These are phyloP conservation scores for Hiodon tergisus DNA, from an alignment of 2,113 vertebrate species.

Conservation along the genomic window DNA sequence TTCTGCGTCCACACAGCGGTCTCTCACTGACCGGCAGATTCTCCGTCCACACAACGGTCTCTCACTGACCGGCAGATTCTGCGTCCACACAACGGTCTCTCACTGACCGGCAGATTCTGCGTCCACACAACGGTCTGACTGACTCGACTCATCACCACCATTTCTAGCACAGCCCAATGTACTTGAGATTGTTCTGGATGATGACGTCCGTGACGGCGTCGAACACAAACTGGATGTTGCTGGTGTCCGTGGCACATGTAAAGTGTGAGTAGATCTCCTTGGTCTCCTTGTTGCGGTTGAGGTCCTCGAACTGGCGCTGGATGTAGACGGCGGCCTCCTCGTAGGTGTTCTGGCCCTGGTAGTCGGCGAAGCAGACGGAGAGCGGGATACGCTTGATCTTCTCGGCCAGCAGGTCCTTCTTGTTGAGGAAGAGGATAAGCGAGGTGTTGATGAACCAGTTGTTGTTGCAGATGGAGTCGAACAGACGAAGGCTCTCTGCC, in stretches of 20 bases:
- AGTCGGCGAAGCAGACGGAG: constrained; percentile 93
- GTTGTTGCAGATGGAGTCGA: constrained; percentile 99
- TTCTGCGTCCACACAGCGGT: no score
- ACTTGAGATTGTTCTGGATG: constrained; percentile 99
- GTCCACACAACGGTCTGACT: not conserved
- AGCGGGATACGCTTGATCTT: constrained; percentile 97
- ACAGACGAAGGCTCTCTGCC: constrained; percentile 97
- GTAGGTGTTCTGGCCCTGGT: constrained; percentile 96
- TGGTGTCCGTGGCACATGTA: constrained; percentile 78
- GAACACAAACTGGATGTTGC: constrained; percentile 99
- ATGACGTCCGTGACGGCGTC: constrained; percentile 99
- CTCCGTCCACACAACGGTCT: no score
- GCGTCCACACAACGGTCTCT: no score
- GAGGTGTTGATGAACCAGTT: constrained; percentile 99
- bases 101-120: no score
- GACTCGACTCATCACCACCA: constrained; percentile 31
- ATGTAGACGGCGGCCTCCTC: constrained; percentile 97
- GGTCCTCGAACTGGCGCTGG: constrained; percentile 97
- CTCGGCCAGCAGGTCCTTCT: constrained; percentile 98
- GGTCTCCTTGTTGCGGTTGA: constrained; percentile 99
- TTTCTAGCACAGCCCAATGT: constrained; percentile 95
- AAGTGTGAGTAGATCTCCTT: constrained; percentile 99
- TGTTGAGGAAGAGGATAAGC: constrained; percentile 99
- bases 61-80: no score
- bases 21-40: no score